Base-by-base conservation (phyloP, 1,140 invertebrate species). In the Drosophila kurseongensis region DNA sequence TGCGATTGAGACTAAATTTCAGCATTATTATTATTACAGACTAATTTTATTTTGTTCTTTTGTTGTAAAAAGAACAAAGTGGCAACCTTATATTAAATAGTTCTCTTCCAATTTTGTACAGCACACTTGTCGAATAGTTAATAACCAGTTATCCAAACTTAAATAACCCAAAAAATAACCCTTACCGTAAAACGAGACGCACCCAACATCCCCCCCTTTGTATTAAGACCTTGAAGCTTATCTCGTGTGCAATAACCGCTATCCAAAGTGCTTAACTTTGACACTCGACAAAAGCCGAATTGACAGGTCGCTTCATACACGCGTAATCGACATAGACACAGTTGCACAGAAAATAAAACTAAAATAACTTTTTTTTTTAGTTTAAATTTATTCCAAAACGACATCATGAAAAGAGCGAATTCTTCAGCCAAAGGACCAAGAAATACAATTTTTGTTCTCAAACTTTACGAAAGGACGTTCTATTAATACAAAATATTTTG, bases 271-370 rank as follows among this genome's bases (percentile, higher is more conserved):
- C 73, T 76, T 76, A 76, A 55, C 72, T 42, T 27, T 66, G 73
- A 76, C 73, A 67, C 61, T 61, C 54, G 74, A 76, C 73, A 50
- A 76, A 54, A 71, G 68, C 72, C 48, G 50, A 76, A 76, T 67
- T 76, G 73, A 76, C 73, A 76, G 61, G 72, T 76, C 61, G 62
- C 52, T 76, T 59, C 48, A 66, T 47, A 75, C 47, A 58, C 41
- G 18, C 27, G 14, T 32, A 29, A 66, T 66, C 52, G n/a, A 41
- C 14, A 74, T 40, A 27, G 27, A 44, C 14, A 32, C 10, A 16
- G 9, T 13, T 16, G 45, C 55, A 73, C 67, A 9, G n/a, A 51
- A 50, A 29, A n/a, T 9, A 40, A 40, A 13, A n/a, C 5, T 8
- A 0, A 7, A 32, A 32, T 6, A 32, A 32, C 1, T 32, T 32